Base-by-base conservation (phyloP, 1,140 invertebrate genomes). In the Eumeta japonica region DNA sequence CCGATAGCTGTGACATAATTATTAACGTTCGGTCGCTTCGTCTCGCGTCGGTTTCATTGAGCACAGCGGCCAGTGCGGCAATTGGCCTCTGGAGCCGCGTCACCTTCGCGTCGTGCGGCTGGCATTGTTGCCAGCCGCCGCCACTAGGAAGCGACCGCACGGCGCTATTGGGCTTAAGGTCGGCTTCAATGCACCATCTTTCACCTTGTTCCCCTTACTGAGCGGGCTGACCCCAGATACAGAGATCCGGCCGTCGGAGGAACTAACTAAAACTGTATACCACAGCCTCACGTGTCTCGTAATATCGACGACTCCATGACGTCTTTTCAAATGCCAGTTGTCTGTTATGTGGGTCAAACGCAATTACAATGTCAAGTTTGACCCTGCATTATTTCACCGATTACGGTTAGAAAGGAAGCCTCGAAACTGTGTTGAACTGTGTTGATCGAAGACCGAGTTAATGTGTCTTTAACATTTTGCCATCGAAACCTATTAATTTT, bases 161-260 rank as follows among this genome's bases (percentile, higher is more conserved):
- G 63, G 64, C 52, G 64, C 66, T 74, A 74, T 74, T 74, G 66
- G 66, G 66, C 63, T 58, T 74, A 68, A 74, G 70, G 70, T 58
- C 70, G 52, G 60, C 64, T 62, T 71, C 66, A 74, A 71, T 74
- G 70, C 66, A 72, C 70, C 70, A 74, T 74, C 70, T 74, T 72
- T 74, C 64, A 70, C 70, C 70, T 72, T 74, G 70, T 74, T 59
- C 70, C 51, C 63, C 66, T 74, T 74, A 64, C 48, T 46, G 46
- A 49, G 49, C 53, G 37, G 51, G 52, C 49, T 71, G 66, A 74
- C 64, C 66, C 66, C n/a, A n/a, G n/a, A n/a, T n/a, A n/a, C n/a
- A n/a, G n/a, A 50, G 68, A 73, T 65, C 55, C 39, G 48, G 46
- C 48, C 41, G 41, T 40, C 49, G 41, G 42, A 44, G 39, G 47